phyloP scores from a whole-genome alignment of 1,140 invertebrate species.

The Sitophilus oryzae region DNA sequence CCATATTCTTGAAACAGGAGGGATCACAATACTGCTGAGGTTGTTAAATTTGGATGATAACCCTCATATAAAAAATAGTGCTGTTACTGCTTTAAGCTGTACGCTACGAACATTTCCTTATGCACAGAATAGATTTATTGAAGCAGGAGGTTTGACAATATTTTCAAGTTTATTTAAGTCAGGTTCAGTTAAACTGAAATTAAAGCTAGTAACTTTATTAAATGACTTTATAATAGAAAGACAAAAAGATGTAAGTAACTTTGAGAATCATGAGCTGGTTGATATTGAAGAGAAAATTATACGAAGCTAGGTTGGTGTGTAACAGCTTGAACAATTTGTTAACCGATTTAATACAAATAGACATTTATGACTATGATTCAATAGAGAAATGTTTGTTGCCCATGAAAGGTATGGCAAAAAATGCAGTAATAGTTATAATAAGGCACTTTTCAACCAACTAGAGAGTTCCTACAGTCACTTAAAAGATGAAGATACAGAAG shows the following conservation, averaged over 20 bases:
- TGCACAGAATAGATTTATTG: slow-evolving; percentile 60
- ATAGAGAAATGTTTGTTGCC: slow-evolving; percentile 37
- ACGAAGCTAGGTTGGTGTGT: slow-evolving; percentile 54
- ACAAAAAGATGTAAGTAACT: slow-evolving; percentile 19
- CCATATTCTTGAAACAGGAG: slow-evolving; percentile 57
- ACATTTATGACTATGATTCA: slow-evolving; percentile 37
- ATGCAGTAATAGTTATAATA: slow-evolving; percentile 25
- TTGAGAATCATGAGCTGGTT: slow-evolving; percentile 43
- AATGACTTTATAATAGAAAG: slow-evolving; percentile 56
- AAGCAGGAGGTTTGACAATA: slow-evolving; percentile 55
- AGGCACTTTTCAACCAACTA: slow-evolving; percentile 16
- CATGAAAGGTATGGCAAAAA: slow-evolving; percentile 28
- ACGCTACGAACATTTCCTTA: slow-evolving; percentile 62
- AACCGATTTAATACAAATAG: slow-evolving; percentile 38
- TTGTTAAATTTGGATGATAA: slow-evolving; percentile 52
- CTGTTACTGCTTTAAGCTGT: slow-evolving; percentile 61
- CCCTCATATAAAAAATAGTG: slow-evolving; percentile 48
- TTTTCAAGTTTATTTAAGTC: slow-evolving; percentile 50
- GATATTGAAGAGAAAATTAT: slow-evolving; percentile 37
- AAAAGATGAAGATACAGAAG: slow-evolving; percentile 8
- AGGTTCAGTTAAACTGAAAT: slow-evolving; percentile 46
- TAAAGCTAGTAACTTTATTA: slow-evolving; percentile 57
- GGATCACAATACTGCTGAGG: slow-evolving; percentile 54
- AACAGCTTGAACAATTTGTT: slow-evolving; percentile 48
- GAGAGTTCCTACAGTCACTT: slow-evolving; percentile 14